Conservation (phyloP, 2,888 invertebrate species). For the Plutella xylostella region DNA sequence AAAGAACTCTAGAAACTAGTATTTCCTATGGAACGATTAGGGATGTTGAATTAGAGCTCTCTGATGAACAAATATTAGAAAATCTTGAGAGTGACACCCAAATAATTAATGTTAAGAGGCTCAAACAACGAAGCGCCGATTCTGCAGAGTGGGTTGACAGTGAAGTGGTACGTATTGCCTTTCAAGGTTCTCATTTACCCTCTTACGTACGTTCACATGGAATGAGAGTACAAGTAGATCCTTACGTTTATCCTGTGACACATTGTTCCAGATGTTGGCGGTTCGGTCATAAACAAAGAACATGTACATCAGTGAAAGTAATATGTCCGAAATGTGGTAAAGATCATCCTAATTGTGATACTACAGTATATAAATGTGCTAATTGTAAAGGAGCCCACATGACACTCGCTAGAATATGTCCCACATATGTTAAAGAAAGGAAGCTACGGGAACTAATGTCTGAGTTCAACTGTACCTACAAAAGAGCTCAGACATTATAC, state of each 20-base stretch:
- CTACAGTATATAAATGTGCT: constrained; percentile 13
- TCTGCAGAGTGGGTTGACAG: constrained; percentile 6
- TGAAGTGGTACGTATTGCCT: constrained; percentile 2
- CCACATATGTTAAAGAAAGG: constrained; percentile 17
- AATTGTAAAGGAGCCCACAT: constrained; percentile 19
- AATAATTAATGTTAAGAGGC: constrained; percentile 9
- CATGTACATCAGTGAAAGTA: constrained; percentile 7
- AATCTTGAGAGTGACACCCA: background rate
- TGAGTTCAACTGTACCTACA: constrained; percentile 17
- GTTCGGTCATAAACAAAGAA: constrained; percentile 12
- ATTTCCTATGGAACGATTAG: constrained; percentile 13
- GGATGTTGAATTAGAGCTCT: constrained; percentile 11
- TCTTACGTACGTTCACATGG: background rate
- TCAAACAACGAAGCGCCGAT: constrained; percentile 5
- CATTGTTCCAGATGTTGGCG: constrained; percentile 14
- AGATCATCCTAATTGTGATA: constrained; percentile 19
- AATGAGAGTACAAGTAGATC: background rate
- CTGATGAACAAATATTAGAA: constrained; percentile 10
- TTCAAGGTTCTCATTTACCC: constrained; percentile 1
- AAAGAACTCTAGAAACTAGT: constrained; percentile 10
- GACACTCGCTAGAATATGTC: constrained; percentile 17
- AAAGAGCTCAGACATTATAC: constrained; percentile 11
- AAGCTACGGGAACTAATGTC: constrained; percentile 15
- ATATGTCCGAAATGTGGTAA: constrained; percentile 13
- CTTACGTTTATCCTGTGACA: constrained; percentile 17